These are phyloP conservation scores for Tachina lurida DNA, from an alignment of 2,888 invertebrate genomes.

Conservation along the genomic window DNA sequence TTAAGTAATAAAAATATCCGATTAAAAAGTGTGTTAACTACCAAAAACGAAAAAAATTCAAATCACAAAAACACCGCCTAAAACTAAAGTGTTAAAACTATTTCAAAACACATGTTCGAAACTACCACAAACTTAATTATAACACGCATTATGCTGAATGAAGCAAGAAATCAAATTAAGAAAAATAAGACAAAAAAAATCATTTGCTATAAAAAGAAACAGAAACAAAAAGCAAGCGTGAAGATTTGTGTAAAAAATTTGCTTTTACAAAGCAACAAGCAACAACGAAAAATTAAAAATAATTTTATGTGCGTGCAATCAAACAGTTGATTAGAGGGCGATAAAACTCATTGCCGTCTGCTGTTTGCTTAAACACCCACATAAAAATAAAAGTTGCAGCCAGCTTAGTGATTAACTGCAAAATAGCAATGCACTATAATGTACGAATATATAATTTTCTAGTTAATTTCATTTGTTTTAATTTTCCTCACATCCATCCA, in stretches of 20 bases:
- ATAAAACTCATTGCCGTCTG: background rate
- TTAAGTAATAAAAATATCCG: slow-evolving; percentile 26
- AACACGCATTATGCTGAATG: background rate
- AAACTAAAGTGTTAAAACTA: slow-evolving; percentile 24
- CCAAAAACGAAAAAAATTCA: background rate
- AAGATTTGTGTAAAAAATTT: background rate
- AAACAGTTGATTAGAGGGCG: background rate
- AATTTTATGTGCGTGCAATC: background rate
- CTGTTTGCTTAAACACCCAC: slow-evolving; percentile 23
- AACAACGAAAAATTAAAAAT: background rate
- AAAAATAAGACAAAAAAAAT: background rate
- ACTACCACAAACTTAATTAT: slow-evolving; percentile 25
- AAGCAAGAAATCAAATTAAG: background rate
- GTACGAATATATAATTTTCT: slow-evolving; percentile 3
- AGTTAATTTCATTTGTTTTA: background rate
- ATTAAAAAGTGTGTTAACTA: background rate
- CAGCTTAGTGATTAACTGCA: background rate
- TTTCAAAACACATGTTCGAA: slow-evolving; percentile 10
- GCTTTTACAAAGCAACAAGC: background rate
- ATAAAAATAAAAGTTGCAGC: background rate
- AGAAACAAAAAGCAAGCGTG: background rate
- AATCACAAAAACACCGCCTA: background rate
- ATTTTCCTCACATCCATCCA: background rate
- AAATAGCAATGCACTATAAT: slow-evolving; percentile 4
- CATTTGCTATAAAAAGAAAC: background rate